These are phyloP conservation scores for Callimorpha dominula DNA, from an alignment of 2,888 invertebrate genomes.

Conservation along the genomic window DNA sequence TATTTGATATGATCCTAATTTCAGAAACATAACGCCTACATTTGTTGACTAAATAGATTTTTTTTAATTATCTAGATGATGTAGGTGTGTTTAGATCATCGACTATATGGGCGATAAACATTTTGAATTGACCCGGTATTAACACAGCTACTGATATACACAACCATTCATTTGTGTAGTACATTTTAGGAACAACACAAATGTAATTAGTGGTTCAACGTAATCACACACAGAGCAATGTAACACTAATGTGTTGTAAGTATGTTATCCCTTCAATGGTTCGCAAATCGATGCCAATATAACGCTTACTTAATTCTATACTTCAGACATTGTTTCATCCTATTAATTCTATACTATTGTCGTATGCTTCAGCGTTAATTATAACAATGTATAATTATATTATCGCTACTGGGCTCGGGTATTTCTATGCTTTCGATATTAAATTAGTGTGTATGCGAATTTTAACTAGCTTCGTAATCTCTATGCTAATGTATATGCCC, in stretches of 20 bases:
- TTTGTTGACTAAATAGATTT: conserved; percentile 73
- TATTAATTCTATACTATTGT: conserved; percentile 83
- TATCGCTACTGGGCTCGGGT: conserved; percentile 86
- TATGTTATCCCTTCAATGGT: conserved; percentile 79
- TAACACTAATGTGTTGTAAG: conserved; percentile 83
- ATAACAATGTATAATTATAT: conserved; percentile 79
- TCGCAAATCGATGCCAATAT: conserved; percentile 78
- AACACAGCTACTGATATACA: conserved; percentile 57
- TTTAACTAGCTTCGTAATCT: conserved; percentile 85
- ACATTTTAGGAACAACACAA: conserved; percentile 72
- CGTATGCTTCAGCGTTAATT: conserved; percentile 83
- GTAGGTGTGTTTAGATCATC: conserved; percentile 79
- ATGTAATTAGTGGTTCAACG: conserved; percentile 72
- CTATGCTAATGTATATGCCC: conserved; percentile 86
- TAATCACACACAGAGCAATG: conserved; percentile 68
- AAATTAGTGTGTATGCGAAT: conserved; percentile 86
- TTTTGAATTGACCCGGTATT: conserved; percentile 55
- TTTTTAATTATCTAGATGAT: conserved; percentile 70
- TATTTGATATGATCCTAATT: conserved; percentile 44
- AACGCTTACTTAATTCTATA: conserved; percentile 81
- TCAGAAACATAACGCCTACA: conserved; percentile 68
- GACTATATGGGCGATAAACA: conserved; percentile 60
- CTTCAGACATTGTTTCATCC: conserved; percentile 81
- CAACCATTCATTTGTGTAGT: conserved; percentile 76
- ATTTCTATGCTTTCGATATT: conserved; percentile 86